Base-by-base conservation (phyloP, 2,113 vertebrate genomes). In the Hemiscyllium ocellatum region DNA sequence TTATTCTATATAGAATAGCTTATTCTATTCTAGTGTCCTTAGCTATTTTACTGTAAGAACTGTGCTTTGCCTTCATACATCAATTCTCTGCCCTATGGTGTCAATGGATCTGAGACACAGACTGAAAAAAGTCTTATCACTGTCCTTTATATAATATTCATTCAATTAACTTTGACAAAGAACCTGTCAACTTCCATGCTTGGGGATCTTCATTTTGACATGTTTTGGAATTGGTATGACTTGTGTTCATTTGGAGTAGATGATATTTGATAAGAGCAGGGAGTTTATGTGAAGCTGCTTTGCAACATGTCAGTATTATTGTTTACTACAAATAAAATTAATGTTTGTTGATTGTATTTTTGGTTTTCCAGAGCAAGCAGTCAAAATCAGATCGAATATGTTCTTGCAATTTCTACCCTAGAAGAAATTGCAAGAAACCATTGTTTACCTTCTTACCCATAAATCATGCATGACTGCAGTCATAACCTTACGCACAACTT, bases 81-180 rank as follows among this genome's bases (percentile, higher is more conserved):
- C 50, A 94, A 94, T 70, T 94, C 42, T 50, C 68, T 72, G 94
- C 33, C 13, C 33, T 26, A 61, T 95, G 37, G 37, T 29, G 20
- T 95, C 69, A 52, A 13, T 95, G 3, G 47, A 33, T 95, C 52
- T 68, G 61, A 93, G 87, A 65, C 29, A 61, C 56, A 52, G 17
- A 4, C 68, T 95, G 65, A 94, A 69, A 94, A 42, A 37, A 42
- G 61, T 93, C n/a, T 93, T 72, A 47, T 72, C 52, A 22, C 42
- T 50, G 42, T 50, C 12, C 8, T 94, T 42, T 52, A 72, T 17
- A 72, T 70, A 69, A 52, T 42, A 50, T 37, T 22, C 26, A 61
- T 56, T 90, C 50, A 90, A 90, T 90, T 52, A 52, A 90, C 87
- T 52, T 90, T 90, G 61, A 61, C 52, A 90, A 90, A 90, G 52